These are phyloP conservation scores for Zaprionus lachaisei DNA, from an alignment of 1,140 invertebrate genomes.

Conservation along the genomic window DNA sequence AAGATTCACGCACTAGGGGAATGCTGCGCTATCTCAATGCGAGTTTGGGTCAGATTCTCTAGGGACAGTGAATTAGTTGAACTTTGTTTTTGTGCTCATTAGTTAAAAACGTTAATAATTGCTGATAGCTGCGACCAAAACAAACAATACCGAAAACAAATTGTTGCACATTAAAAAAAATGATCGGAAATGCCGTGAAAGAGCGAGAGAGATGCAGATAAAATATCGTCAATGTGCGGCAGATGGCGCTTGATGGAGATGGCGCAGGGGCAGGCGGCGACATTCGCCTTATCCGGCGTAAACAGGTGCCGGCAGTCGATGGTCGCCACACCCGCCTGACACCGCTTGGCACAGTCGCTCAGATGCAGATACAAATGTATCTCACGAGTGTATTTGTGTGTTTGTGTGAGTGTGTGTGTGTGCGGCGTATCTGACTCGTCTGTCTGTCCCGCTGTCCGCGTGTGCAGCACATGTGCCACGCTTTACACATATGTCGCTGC, in stretches of 20 bases:
- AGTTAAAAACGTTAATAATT: slow-evolving; percentile 23
- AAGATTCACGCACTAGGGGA: slow-evolving; percentile 12
- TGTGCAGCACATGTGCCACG: slow-evolving; percentile 35
- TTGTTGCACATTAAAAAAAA: slow-evolving; percentile 14
- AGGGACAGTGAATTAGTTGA: slow-evolving; percentile 20
- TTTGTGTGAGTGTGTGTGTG: too few species aligned
- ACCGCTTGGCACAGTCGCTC: slow-evolving; percentile 65
- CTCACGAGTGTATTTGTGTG: not conserved
- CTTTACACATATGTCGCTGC: slow-evolving; percentile 33
- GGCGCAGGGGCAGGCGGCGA: not conserved
- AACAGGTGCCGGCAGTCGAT: slow-evolving; percentile 53
- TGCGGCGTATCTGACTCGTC: not conserved
- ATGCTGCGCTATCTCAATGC: not conserved
- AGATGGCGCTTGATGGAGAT: too few species aligned
- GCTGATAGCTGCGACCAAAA: slow-evolving; percentile 34
- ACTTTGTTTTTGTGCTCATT: slow-evolving; percentile 37
- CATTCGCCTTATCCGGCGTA: slow-evolving; percentile 8
- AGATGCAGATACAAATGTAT: slow-evolving; percentile 27
- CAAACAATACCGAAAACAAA: slow-evolving; percentile 23
- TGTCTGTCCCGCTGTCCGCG: slow-evolving; percentile 3
- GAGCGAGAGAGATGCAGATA: not conserved
- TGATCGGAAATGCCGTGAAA: slow-evolving; percentile 4
- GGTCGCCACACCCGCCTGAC: slow-evolving; percentile 48
- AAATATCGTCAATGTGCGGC: too few species aligned
- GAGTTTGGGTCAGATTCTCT: not conserved